These are phyloP conservation scores for Nudaria mundana DNA, from an alignment of 2,888 invertebrate genomes.

Conservation along the genomic window DNA sequence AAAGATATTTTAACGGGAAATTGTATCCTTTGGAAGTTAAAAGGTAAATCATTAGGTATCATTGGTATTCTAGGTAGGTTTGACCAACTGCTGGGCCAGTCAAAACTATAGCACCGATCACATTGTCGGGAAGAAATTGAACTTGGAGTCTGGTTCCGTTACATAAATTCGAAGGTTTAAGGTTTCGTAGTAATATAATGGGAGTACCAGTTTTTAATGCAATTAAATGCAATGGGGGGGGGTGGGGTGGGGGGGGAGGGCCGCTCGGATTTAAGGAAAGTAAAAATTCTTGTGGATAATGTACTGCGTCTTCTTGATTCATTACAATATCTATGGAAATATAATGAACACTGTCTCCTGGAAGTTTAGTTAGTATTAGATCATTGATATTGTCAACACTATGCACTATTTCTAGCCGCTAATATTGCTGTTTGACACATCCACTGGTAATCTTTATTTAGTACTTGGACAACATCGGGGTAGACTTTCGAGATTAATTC, in stretches of 20 bases:
- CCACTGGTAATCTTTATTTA: constrained; percentile 1
- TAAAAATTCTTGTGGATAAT: constrained; percentile 32
- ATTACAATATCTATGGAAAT: constrained; percentile 27
- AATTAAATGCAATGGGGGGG: too few relatives aligned
- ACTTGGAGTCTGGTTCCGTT: constrained; percentile 10
- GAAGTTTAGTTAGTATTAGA: constrained; percentile 22
- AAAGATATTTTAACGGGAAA: constrained; percentile 16
- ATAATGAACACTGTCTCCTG: constrained; percentile 21
- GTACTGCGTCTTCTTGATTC: constrained; percentile 24
- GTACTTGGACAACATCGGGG: constrained; percentile 6
- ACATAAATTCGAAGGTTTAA: constrained; percentile 9
- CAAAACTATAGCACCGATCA: constrained; percentile 23
- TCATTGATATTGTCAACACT: constrained; percentile 23
- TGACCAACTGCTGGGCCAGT: constrained; percentile 19
- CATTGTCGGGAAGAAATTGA: constrained; percentile 14
- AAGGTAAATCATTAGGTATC: constrained; percentile 22
- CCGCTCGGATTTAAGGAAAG: constrained; percentile 31
- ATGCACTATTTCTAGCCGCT: constrained; percentile 26
- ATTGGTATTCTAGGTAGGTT: constrained; percentile 24
- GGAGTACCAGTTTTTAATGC: constrained; percentile 19
- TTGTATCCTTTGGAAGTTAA: constrained; percentile 22
- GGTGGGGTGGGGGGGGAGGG: constrained; percentile 20
- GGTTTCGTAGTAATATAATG: constrained; percentile 5
- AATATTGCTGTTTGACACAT: constrained; percentile 27
- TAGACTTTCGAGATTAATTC: constrained; percentile 9